These are phyloP conservation scores for Pheosia gnoma DNA, from an alignment of 2,888 invertebrate genomes.

Conservation along the genomic window DNA sequence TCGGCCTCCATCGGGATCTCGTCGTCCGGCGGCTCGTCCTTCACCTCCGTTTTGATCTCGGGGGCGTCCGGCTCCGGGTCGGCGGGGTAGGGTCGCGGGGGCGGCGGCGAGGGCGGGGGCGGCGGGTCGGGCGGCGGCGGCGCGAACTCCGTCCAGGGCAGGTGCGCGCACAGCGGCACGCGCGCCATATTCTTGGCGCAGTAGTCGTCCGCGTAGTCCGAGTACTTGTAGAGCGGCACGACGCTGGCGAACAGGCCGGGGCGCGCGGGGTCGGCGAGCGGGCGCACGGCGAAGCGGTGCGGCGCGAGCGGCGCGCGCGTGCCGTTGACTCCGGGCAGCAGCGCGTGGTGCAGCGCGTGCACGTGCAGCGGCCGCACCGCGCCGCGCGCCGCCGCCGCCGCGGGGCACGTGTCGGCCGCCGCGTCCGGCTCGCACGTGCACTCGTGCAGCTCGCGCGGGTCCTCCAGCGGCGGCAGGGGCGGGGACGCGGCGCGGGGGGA, in stretches of 20 bases:
- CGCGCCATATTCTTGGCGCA: slow-evolving; percentile 72
- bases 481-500: slow-evolving; percentile 24
- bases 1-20: slow-evolving; percentile 16
- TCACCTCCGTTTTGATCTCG: slow-evolving; percentile 19
- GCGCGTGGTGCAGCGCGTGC: slow-evolving; percentile 80
- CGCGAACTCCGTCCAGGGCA: slow-evolving; percentile 72
- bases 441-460: slow-evolving; percentile 50
- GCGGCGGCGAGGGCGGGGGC: slow-evolving; percentile 65
- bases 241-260: slow-evolving; percentile 71
- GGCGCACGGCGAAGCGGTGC: slow-evolving; percentile 70
- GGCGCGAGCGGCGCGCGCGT: slow-evolving; percentile 75
- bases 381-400: slow-evolving; percentile 63
- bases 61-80: slow-evolving; percentile 56
- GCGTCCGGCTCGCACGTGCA: slow-evolving; percentile 66
- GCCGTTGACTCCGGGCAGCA: slow-evolving; percentile 85
- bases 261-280: slow-evolving; percentile 50
- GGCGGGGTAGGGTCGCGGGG: slow-evolving; percentile 62
- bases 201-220: slow-evolving; percentile 78
- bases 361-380: slow-evolving; percentile 79
- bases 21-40: slow-evolving; percentile 14
- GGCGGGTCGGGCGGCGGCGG: slow-evolving; percentile 67
- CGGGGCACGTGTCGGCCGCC: slow-evolving; percentile 53
- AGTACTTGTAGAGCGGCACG: slow-evolving; percentile 76
- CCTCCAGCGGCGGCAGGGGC: slow-evolving; percentile 56
- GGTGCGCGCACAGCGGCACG: slow-evolving; percentile 61